Evolutionary conservation across 2,113 vertebrate genomes (phyloP).

Genomic region (Crypturellus undulatus): DNA sequence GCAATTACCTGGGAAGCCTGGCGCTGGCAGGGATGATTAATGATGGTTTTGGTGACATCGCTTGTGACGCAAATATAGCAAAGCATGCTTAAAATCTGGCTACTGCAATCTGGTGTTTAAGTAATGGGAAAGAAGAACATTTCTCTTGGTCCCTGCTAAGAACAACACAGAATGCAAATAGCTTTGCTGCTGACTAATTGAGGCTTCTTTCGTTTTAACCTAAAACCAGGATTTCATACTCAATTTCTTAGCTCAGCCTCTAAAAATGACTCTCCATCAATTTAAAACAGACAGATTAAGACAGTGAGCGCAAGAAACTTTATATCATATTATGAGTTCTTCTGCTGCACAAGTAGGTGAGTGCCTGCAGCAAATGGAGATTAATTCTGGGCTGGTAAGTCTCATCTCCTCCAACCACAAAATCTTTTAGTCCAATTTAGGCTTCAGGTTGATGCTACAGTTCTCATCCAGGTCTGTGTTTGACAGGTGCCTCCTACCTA

Average conservation of each 20-base stretch:
- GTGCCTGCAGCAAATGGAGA: neutral
- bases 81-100: neutral
- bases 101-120: neutral
- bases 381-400: neutral
- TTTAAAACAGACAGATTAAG: accelerated
- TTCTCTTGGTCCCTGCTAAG: neutral
- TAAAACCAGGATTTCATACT: neutral
- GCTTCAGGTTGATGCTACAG: neutral
- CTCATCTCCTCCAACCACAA: neutral
- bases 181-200: neutral
- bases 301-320: neutral
- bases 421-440: neutral
- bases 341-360: neutral
- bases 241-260: neutral
- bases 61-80: neutral
- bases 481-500: neutral
- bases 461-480: neutral
- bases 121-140: neutral
- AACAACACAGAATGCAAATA: neutral
- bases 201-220: neutral
- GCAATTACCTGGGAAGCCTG: constrained; percentile 31
- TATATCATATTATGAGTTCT: accelerated
- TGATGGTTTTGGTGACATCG: neutral
- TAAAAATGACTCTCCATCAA: neutral
- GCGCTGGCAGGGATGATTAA: neutral